phyloP scores from a whole-genome alignment of 2,888 invertebrate species.

The Mamestra brassicae region DNA sequence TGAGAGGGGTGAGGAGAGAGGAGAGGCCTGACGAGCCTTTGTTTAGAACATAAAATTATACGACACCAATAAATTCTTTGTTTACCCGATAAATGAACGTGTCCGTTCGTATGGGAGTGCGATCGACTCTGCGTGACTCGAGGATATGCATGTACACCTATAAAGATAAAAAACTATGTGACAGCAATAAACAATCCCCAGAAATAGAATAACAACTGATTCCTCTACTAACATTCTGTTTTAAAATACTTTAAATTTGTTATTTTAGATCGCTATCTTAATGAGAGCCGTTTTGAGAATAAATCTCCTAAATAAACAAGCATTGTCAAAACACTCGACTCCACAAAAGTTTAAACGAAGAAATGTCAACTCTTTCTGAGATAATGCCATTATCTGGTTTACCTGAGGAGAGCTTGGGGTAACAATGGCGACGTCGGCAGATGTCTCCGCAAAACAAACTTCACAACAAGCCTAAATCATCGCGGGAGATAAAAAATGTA shows the following conservation, averaged over 20 bases:
- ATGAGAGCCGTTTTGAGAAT: slow-evolving; percentile 73
- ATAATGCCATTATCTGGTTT: slow-evolving; percentile 88
- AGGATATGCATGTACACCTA: slow-evolving; percentile 65
- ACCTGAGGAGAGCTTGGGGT: slow-evolving; percentile 84
- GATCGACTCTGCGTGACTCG: slow-evolving; percentile 78
- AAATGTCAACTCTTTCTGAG: slow-evolving; percentile 88
- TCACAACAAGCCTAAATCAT: slow-evolving; percentile 86
- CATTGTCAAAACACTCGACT: slow-evolving; percentile 87
- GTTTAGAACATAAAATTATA: slow-evolving; percentile 91
- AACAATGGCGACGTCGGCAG: slow-evolving; percentile 86
- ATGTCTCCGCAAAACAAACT: slow-evolving; percentile 90
- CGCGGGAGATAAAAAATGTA: slow-evolving; percentile 80
- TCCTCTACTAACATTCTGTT: slow-evolving; percentile 36
- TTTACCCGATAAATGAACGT: slow-evolving; percentile 88
- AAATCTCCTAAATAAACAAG: slow-evolving; percentile 85
- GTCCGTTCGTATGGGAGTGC: slow-evolving; percentile 79
- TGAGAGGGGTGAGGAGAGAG: slow-evolving; percentile 53
- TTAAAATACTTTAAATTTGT: slow-evolving; percentile 58
- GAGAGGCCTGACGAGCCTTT: slow-evolving; percentile 83
- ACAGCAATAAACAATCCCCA: slow-evolving; percentile 59
- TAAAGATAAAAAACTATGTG: slow-evolving; percentile 63
- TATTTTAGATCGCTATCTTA: slow-evolving; percentile 77
- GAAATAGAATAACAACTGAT: slow-evolving; percentile 48
- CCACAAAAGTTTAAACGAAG: slow-evolving; percentile 83
- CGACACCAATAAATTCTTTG: slow-evolving; percentile 90